Conservation (phyloP, 2,888 invertebrate genomes). For the Lypha dubia region DNA sequence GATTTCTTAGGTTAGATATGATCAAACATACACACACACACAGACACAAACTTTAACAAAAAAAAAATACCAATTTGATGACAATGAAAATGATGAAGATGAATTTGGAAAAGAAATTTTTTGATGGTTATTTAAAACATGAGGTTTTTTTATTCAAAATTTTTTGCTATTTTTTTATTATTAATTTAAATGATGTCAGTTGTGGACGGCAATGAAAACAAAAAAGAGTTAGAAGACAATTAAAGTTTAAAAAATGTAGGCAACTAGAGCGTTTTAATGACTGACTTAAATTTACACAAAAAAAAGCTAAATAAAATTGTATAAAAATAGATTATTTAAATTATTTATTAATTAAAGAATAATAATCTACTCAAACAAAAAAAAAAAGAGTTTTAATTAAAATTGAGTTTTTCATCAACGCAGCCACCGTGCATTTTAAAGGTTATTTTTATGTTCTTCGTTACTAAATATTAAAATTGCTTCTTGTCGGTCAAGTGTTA, state of each 20-base stretch:
- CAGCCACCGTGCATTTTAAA: constrained; percentile 81
- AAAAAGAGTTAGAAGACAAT: constrained; percentile 38
- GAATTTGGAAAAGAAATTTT: not conserved
- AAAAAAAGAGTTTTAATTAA: constrained; percentile 39
- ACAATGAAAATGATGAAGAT: constrained; percentile 1
- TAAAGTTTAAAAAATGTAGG: constrained; percentile 31
- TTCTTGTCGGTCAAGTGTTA: constrained; percentile 24
- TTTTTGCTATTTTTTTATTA: not conserved
- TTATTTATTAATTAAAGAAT: constrained; percentile 32
- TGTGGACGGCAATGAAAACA: no score
- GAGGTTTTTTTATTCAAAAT: not conserved
- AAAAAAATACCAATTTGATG: constrained; percentile 7
- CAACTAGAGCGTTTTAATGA: constrained; percentile 17
- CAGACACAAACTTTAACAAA: constrained; percentile 1
- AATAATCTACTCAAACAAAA: constrained; percentile 62
- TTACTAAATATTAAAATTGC: not conserved
- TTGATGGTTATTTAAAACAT: constrained; percentile 13
- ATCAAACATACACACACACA: constrained; percentile 18
- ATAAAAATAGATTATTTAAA: constrained; percentile 64
- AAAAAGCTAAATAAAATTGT: constrained; percentile 23
- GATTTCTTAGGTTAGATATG: constrained; percentile 48
- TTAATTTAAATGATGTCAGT: not conserved
- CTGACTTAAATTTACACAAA: not conserved
- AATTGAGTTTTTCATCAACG: constrained; percentile 59
- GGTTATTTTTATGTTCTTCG: not conserved